Base-by-base conservation (phyloP, 1,140 invertebrate species). In the Heterodera schachtii region DNA sequence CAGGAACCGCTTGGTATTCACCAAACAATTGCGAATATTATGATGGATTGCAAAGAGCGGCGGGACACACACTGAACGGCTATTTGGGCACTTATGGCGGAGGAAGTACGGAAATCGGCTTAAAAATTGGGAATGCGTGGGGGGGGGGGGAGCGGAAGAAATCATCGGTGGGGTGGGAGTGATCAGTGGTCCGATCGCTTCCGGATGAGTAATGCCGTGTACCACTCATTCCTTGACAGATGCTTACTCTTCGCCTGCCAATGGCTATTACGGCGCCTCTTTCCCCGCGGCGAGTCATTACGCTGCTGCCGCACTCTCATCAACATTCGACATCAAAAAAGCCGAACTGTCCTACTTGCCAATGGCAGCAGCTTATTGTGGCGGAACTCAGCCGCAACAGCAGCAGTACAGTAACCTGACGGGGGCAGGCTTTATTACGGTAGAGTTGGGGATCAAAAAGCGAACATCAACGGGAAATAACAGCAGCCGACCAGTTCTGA, bases 231-330 rank as follows among this genome's bases (percentile, higher is more conserved):
- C 44, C 44, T 71, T 31, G 31, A 31, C 44, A 46, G 69, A 41
- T 43, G 41, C 69, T 3, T 71, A 71, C 43, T 11, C 69, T n/a
- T 11, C 21, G 11, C 44, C 69, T n/a, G 69, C 44, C 6, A 52
- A 6, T 11, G 69, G 13, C 0, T 71, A 71, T 46, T 71, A 71
- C 69, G 69, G 69, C 5, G 19, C 69, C 2, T 71, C 69, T 71
- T 71, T 71, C 19, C 69, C 69, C 41, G 67, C 67, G 9, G 67
- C 67, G 11, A 71, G 69, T 41, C 69, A 71, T 71, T 71, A 71
- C 69, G 69, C 69, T 4, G 69, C 69, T 16, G 69, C 69, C 2
- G 69, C 69, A 2, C 69, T 71, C 21, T 71, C 69, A 71, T 71
- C 67, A 21, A 70, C 31, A 5, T 41, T 71, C 11, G 69, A 71